Conservation (phyloP, 2,888 invertebrate genomes). For the Clepsis dumicolana region DNA sequence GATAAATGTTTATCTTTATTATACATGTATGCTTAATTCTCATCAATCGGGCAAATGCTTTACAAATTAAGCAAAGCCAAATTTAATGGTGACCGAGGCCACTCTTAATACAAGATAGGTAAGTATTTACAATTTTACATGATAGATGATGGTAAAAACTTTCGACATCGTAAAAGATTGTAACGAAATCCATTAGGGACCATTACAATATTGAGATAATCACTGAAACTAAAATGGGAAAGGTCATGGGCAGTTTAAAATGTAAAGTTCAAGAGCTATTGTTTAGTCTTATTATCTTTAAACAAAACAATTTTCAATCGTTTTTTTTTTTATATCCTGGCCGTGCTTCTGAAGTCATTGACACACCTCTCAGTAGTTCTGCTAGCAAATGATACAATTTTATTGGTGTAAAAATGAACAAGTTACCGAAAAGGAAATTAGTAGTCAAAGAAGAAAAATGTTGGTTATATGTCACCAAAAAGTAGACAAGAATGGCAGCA, state of each 20-base stretch:
- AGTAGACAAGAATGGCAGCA: too few species aligned
- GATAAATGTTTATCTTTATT: too few species aligned
- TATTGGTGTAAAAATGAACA: neutral
- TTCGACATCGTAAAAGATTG: neutral
- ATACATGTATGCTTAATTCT: too few species aligned
- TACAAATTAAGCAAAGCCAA: neutral
- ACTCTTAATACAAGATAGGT: neutral
- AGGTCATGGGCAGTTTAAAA: conserved; percentile 12
- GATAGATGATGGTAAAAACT: conserved; percentile 10
- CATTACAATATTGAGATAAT: conserved; percentile 4
- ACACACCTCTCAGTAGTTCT: neutral
- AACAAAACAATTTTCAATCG: neutral
- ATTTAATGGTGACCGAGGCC: neutral
- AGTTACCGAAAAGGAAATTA: too few species aligned
- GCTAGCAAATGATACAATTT: neutral
- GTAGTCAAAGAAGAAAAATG: neutral
- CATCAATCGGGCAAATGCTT: neutral
- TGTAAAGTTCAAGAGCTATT: conserved; percentile 21
- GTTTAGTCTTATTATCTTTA: conserved; percentile 3
- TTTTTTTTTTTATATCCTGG: neutral
- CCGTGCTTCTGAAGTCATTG: neutral
- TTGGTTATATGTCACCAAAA: too few species aligned
- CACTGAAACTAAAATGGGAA: neutral
- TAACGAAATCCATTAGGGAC: conserved; percentile 14
- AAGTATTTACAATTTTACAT: neutral